Evolutionary conservation across 2,797 vertebrate genomes (phyloP).

Genomic region (Leuciscus waleckii): DNA sequence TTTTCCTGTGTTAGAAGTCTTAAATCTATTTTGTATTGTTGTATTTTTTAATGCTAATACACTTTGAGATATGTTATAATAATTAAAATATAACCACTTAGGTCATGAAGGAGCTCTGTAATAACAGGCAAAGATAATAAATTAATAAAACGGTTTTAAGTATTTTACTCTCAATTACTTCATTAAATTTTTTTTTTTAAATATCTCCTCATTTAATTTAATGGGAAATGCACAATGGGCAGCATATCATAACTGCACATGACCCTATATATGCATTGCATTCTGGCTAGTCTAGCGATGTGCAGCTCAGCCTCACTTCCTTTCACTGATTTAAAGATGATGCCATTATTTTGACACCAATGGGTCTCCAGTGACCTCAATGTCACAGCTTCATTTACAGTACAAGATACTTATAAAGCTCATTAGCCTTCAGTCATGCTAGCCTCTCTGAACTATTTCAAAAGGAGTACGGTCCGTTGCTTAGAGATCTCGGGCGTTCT

Average conservation of each 20-base stretch:
- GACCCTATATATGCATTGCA: not conserved
- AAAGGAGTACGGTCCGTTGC: not conserved
- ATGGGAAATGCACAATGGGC: not conserved
- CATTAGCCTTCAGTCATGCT: slow-evolving; percentile 17
- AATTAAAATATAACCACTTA: not conserved
- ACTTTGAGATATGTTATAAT: slow-evolving; percentile 3
- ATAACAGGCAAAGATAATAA: slow-evolving; percentile 15
- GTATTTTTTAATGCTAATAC: slow-evolving; percentile 29
- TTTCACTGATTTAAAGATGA: slow-evolving; percentile 24
- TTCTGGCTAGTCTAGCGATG: slow-evolving; percentile 1
- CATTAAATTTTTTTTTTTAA: not conserved
- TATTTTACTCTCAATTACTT: not conserved
- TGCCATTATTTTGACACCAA: slow-evolving; percentile 26
- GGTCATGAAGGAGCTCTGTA: slow-evolving; percentile 29
- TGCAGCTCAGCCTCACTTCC: slow-evolving; percentile 12
- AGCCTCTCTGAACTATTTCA: slow-evolving; percentile 12
- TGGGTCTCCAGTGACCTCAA: slow-evolving; percentile 42
- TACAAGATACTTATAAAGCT: not conserved
- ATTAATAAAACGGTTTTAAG: not conserved
- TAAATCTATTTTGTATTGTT: slow-evolving; percentile 30
- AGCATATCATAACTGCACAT: not conserved
- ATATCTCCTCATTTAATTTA: not conserved
- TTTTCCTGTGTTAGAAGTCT: slow-evolving; percentile 10
- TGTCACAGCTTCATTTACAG: slow-evolving; percentile 18
- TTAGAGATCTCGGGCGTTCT: slow-evolving; percentile 7